Conservation (phyloP, 2,797 vertebrate species). For the Eutrigla gurnardus region DNA sequence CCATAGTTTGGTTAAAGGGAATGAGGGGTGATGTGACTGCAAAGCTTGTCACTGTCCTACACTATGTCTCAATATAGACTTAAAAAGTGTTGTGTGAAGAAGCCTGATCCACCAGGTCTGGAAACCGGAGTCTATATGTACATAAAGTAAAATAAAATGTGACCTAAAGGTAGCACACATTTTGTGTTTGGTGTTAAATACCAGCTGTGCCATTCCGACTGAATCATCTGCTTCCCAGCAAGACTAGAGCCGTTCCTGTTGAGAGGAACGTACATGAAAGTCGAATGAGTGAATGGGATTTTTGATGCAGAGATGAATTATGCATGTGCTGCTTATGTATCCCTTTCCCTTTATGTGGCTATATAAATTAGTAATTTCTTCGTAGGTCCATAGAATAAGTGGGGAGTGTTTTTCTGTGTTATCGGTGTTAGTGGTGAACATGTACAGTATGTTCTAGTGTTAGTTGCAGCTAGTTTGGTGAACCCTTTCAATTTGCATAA, state of each 20-base stretch:
- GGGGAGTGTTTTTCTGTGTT: neutral
- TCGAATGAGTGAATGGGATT: neutral
- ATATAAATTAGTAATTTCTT: neutral
- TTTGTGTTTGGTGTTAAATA: neutral
- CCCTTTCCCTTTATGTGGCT: constrained; percentile 6
- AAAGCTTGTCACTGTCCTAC: constrained; percentile 11
- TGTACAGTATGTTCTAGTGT: neutral
- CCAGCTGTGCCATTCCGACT: constrained; percentile 5
- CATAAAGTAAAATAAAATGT: neutral
- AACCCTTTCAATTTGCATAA: neutral
- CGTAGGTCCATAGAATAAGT: neutral
- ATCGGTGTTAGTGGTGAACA: constrained; percentile 4
- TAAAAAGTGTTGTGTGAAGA: constrained; percentile 3
- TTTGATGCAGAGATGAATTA: neutral
- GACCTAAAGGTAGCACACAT: too few species aligned
- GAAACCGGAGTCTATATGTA: neutral
- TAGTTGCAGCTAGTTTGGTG: neutral
- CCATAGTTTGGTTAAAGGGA: constrained; percentile 1
- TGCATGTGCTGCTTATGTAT: neutral
- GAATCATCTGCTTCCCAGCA: neutral
- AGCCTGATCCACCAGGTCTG: neutral
- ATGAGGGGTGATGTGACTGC: constrained; percentile 3
- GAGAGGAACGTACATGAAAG: neutral
- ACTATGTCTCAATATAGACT: constrained; percentile 25
- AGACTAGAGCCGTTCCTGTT: neutral